Evolutionary conservation across 2,797 vertebrate species (phyloP), one percentile per base, ranked within the genome.

Genomic region (Hippoglossus hippoglossus): DNA sequence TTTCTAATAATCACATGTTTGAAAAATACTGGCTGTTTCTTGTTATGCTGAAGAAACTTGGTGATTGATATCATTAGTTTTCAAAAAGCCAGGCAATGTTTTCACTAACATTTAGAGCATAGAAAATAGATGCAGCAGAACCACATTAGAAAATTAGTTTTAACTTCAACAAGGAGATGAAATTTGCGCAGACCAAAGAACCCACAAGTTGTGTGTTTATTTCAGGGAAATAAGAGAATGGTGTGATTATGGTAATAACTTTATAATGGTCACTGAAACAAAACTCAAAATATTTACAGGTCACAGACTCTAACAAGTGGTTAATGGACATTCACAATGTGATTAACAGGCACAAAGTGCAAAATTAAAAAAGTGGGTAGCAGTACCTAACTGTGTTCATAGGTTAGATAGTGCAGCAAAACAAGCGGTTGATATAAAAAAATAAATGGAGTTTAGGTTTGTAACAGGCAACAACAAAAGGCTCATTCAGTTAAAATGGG

Each of bases 301-400:
- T 89, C 79, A 88, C 74, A 83, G 56, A 79, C 46, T 68, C 7
- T 52, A 3, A 52, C 28, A 60, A 83, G 75, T 85, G 73, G 81
- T 84, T 61, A 6, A 73, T 24, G 21, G 44, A 58, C 18, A 60
- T 67, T 82, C 58, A 72, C 41, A 34, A 50, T 19, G 56, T 53
- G 31, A 44, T 61, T 6, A 63, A 36, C 10, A 49, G 41, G 53
- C 1, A 31, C 8, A 24, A 39, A 39, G 12, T 39, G 31, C 9
- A 53, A 50, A 51, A 18, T 47, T 9, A 41, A 54, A 65, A 34
- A 46, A 9, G 36, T 2, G 3, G 44, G 15, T 44, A 22, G 8
- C 6, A 2, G 24, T 28, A 56, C 34, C 8, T 10, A 11, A 55
- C 22, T 22, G 31, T 28, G 56, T 56, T 67, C n/a, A 67, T n/a